These are phyloP conservation scores for Melanotaenia boesemani DNA, from an alignment of 2,797 vertebrate genomes.

Conservation along the genomic window DNA sequence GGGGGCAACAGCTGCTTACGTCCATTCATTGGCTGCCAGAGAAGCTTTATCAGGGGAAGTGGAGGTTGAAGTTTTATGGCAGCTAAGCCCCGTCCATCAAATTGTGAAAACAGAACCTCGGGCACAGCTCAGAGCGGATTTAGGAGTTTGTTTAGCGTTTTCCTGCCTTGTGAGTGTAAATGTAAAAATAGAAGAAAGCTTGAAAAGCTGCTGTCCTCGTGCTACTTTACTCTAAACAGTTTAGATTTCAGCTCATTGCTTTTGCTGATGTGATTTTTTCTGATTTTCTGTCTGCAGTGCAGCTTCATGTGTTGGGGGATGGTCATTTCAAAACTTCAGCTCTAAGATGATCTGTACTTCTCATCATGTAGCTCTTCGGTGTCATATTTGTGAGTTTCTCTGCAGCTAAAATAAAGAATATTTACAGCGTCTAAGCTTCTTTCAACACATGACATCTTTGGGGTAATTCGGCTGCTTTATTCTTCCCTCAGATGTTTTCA, in stretches of 20 bases:
- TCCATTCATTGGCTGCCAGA: conserved; percentile 45
- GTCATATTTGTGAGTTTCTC: conserved; percentile 38
- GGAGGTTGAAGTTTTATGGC: conserved; percentile 69
- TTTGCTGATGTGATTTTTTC: no score
- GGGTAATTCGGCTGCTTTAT: conserved; percentile 48
- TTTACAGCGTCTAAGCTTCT: conserved; percentile 49
- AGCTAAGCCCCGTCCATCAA: conserved; percentile 62
- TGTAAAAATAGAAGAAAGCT: conserved; percentile 61
- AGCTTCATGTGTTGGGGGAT: neutral
- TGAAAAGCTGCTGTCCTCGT: conserved; percentile 31
- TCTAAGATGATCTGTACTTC: neutral
- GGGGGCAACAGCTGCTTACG: conserved; percentile 74
- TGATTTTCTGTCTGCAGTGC: neutral
- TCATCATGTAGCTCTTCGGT: conserved; percentile 31
- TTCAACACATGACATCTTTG: conserved; percentile 63
- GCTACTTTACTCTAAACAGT: no score
- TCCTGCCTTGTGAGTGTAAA: conserved; percentile 42
- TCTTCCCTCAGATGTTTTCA: conserved; percentile 50
- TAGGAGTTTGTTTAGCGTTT: conserved; percentile 59
- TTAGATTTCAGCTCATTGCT: no score
- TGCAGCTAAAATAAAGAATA: conserved; percentile 40
- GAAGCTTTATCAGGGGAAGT: conserved; percentile 74
- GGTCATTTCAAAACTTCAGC: conserved; percentile 1
- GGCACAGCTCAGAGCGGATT: conserved; percentile 62
- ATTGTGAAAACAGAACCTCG: conserved; percentile 75